Conservation (phyloP, 2,888 invertebrate genomes). For the Listrodromus nycthemerus region DNA sequence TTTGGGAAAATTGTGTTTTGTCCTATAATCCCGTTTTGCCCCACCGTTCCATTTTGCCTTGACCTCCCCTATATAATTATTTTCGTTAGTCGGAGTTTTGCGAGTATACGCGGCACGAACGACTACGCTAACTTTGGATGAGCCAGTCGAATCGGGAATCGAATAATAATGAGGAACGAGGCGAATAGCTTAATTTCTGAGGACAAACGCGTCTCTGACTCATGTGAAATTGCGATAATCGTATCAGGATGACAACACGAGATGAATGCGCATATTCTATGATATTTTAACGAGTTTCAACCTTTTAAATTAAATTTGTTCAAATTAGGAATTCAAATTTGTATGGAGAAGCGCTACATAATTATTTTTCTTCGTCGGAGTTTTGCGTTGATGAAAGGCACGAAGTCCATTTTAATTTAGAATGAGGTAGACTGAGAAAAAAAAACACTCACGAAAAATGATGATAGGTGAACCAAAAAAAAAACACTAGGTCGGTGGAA, state of each 20-base stretch:
- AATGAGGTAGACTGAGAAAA: neutral
- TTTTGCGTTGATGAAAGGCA: neutral
- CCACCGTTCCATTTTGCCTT: too few species aligned
- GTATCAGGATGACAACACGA: slow-evolving; percentile 1
- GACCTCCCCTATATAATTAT: neutral
- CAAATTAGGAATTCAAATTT: neutral
- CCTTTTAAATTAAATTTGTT: neutral
- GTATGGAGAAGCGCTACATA: neutral
- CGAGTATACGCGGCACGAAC: neutral
- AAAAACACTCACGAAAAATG: neutral
- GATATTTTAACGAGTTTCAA: neutral
- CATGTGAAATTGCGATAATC: slow-evolving; percentile 8
- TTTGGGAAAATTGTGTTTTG: too few species aligned
- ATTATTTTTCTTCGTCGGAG: neutral
- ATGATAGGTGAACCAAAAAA: neutral
- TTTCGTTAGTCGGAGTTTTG: neutral
- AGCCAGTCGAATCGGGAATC: too few species aligned
- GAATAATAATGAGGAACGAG: too few species aligned
- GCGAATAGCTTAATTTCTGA: too few species aligned
- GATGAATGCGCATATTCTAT: neutral
- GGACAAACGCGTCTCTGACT: too few species aligned
- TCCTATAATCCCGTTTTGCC: too few species aligned
- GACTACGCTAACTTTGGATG: neutral
- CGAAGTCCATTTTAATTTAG: neutral
- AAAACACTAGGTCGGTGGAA: neutral